phyloP scores from a whole-genome alignment of 2,797 vertebrate genomes.

The Helicolenus hilgendorfi region DNA sequence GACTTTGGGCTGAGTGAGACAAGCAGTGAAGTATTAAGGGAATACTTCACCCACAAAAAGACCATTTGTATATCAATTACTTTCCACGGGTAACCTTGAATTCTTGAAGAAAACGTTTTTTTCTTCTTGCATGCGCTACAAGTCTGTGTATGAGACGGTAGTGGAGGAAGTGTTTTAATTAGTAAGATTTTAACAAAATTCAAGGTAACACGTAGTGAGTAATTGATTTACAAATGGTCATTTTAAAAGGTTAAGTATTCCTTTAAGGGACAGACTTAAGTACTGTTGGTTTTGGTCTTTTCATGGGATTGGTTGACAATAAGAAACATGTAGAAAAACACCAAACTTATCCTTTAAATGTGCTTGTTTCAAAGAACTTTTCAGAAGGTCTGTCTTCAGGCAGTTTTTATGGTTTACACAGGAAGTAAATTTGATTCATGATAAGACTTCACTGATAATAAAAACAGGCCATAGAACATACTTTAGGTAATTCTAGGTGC shows the following conservation, averaged over 20 bases:
- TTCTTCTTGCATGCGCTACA: too few relatives aligned
- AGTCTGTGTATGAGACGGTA: too few relatives aligned
- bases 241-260: too few relatives aligned
- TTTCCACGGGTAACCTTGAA: neutral
- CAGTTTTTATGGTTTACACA: neutral
- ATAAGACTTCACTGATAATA: neutral
- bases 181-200: too few relatives aligned
- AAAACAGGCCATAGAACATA: neutral
- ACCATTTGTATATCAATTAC: neutral
- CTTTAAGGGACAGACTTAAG: neutral
- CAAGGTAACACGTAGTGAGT: too few relatives aligned
- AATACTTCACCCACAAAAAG: neutral
- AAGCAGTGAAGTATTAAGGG: neutral
- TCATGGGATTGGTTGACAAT: neutral
- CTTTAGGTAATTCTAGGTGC: neutral
- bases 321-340: neutral
- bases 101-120: neutral
- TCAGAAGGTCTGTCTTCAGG: neutral
- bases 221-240: too few relatives aligned
- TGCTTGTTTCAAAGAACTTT: neutral
- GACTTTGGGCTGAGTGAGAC: neutral
- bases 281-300: neutral
- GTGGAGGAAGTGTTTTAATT: too few relatives aligned
- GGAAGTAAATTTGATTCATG: neutral
- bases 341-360: neutral